phyloP scores from a whole-genome alignment of 2,113 vertebrate genomes.

The Bostrychus sinensis region DNA sequence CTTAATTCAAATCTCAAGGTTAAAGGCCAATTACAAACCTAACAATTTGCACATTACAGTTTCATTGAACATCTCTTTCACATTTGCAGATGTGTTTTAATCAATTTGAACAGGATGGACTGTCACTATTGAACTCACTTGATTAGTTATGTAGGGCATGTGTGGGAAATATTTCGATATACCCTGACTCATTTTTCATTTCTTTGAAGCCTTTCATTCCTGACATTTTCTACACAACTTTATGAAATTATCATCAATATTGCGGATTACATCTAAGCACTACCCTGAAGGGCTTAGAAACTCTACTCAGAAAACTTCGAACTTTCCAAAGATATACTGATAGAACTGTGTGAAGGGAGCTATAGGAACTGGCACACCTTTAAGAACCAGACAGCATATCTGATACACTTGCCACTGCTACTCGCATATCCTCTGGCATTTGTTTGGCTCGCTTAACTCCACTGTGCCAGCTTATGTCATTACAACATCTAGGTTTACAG shows the following conservation, averaged over 20 bases:
- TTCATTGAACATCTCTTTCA: not conserved
- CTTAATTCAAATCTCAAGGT: not conserved
- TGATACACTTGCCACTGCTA: not conserved
- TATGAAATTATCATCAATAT: slow-evolving; percentile 3
- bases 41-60: not conserved
- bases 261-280: not conserved
- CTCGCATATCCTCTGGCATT: not conserved
- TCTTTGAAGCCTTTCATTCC: not conserved
- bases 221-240: slow-evolving; percentile 9
- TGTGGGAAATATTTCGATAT: not conserved
- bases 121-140: not conserved
- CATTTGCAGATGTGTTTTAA: not conserved
- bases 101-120: not conserved
- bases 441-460: not conserved
- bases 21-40: not conserved
- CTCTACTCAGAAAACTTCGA: not conserved
- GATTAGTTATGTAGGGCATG: not conserved
- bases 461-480: not conserved
- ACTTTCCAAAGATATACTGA: not conserved
- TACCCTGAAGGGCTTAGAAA: slow-evolving; percentile 11
- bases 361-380: not conserved
- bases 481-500: not conserved
- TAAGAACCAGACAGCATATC: not conserved
- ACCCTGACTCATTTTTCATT: not conserved
- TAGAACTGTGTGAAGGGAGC: not conserved